Evolutionary conservation across 1,140 invertebrate species (phyloP).

Genomic region (Maniola jurtina): DNA sequence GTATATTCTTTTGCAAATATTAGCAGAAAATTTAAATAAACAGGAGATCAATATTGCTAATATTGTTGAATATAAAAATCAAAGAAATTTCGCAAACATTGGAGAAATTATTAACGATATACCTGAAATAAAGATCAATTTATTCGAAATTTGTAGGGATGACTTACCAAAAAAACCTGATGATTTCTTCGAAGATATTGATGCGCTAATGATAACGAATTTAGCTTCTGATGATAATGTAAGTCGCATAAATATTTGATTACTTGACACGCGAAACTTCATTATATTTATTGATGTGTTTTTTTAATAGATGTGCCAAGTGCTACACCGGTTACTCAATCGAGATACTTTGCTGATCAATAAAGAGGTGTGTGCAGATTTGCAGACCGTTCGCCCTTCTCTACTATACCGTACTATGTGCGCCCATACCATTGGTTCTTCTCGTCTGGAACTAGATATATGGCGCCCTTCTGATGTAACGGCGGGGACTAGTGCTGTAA

Average conservation of each 20-base stretch:
- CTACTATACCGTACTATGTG: slow-evolving; percentile 28
- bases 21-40: slow-evolving; percentile 8
- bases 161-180: slow-evolving; percentile 11
- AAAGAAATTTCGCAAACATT: neutral
- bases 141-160: slow-evolving; percentile 19
- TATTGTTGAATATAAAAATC: neutral
- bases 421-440: slow-evolving; percentile 20
- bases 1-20: slow-evolving; percentile 29
- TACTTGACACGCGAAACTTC: neutral
- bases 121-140: slow-evolving; percentile 21
- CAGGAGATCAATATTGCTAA: neutral
- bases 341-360: slow-evolving; percentile 33
- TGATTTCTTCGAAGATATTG: slow-evolving; percentile 10
- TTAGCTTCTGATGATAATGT: slow-evolving; percentile 33
- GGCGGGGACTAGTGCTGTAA: slow-evolving; percentile 30
- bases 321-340: slow-evolving; percentile 25
- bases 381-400: slow-evolving; percentile 15
- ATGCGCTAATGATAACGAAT: slow-evolving; percentile 32
- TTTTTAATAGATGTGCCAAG: slow-evolving; percentile 27
- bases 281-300: neutral
- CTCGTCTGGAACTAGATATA: slow-evolving; percentile 31
- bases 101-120: slow-evolving; percentile 12
- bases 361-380: slow-evolving; percentile 13
- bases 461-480: slow-evolving; percentile 33
- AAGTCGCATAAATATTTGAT: slow-evolving; percentile 12